Conservation (phyloP, 2,888 invertebrate genomes). For the Leucophenga maculata region DNA sequence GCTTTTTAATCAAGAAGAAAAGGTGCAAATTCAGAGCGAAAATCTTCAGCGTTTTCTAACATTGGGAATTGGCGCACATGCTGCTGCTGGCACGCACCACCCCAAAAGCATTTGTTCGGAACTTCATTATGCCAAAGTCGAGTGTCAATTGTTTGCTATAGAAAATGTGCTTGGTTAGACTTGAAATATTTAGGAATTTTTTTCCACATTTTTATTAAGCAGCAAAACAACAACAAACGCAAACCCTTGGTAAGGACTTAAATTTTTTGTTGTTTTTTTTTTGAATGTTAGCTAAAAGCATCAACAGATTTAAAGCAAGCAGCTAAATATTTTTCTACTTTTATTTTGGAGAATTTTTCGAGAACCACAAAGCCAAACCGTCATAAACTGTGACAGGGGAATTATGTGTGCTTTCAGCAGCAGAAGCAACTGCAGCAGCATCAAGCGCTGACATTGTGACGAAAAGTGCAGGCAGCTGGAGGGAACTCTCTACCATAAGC, state of each 20-base stretch:
- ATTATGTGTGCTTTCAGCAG: background rate
- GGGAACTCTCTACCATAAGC: background rate
- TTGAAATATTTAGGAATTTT: too few relatives aligned
- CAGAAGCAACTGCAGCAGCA: constrained; percentile 16
- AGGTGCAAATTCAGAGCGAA: constrained; percentile 27
- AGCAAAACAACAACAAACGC: too few relatives aligned
- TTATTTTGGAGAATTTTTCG: too few relatives aligned
- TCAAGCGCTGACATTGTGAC: too few relatives aligned
- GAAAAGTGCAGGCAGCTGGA: too few relatives aligned
- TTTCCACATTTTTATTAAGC: too few relatives aligned
- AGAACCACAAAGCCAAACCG: background rate
- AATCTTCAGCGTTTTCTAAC: too few relatives aligned
- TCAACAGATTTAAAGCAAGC: background rate
- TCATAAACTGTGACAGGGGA: constrained; percentile 6
- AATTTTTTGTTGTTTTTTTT: too few relatives aligned
- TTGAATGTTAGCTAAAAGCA: too few relatives aligned
- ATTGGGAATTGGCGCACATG: background rate
- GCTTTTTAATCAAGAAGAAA: constrained; percentile 62
- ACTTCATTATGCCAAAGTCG: constrained; percentile 30
- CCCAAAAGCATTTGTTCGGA: background rate
- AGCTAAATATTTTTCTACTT: background rate
- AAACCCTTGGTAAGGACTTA: too few relatives aligned
- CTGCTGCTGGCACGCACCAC: background rate
- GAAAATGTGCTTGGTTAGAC: too few relatives aligned
- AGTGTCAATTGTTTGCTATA: constrained; percentile 37